Percentiles rank a stretch among this genome's conserved stretches.
Conservation (phyloP, 2,113 vertebrate species). For the Vombatus ursinus region DNA sequence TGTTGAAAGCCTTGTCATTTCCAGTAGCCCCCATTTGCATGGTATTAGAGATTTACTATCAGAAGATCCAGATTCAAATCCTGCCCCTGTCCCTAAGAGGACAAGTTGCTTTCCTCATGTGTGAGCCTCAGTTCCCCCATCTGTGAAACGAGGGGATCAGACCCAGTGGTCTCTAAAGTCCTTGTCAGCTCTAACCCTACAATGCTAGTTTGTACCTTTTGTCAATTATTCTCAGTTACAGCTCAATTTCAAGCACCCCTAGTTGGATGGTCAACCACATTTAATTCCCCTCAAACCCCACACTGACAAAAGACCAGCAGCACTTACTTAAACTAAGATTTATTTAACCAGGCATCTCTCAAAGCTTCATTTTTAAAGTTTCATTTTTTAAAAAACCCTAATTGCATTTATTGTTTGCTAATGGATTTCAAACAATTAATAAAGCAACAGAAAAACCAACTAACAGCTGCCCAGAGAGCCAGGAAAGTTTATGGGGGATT, state of each 20-base stretch:
- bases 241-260: constrained; percentile 51
- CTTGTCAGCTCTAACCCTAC: neutral
- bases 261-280: constrained; percentile 71
- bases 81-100: neutral
- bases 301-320: constrained; percentile 24
- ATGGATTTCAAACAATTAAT: constrained; percentile 57
- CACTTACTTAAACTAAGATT: neutral
- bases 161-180: neutral
- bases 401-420: constrained; percentile 45
- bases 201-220: constrained; percentile 44
- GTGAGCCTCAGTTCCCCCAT: neutral
- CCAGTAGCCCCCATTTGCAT: neutral
- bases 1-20: constrained; percentile 30
- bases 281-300: neutral
- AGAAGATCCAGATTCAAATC: neutral
- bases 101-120: neutral
- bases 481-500: neutral
- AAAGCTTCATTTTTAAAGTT: constrained; percentile 54
- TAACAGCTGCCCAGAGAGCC: neutral
- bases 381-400: constrained; percentile 52
- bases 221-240: constrained; percentile 19
- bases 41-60: too few relatives aligned
- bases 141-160: neutral
- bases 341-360: neutral
- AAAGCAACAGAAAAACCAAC: constrained; percentile 24